These are phyloP conservation scores for Boloria selene DNA, from an alignment of 2,888 invertebrate genomes.

Conservation along the genomic window DNA sequence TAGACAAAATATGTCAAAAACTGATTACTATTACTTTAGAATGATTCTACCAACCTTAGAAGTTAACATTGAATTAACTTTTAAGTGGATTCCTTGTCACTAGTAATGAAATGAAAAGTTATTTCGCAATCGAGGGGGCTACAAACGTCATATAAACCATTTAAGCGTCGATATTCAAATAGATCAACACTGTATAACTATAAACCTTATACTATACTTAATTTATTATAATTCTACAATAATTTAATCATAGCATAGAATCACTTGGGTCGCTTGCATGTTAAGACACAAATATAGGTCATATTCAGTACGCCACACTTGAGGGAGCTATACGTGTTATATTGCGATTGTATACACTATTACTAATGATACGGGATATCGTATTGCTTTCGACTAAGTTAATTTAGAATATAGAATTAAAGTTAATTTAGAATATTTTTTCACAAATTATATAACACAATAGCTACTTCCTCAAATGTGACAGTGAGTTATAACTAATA, in stretches of 20 bases:
- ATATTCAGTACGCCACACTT: background rate
- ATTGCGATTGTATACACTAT: too few species aligned
- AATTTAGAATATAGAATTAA: too few species aligned
- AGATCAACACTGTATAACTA: conserved; percentile 10
- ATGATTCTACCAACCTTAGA: conserved; percentile 9
- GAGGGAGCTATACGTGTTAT: background rate
- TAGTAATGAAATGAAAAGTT: background rate
- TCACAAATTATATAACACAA: too few species aligned
- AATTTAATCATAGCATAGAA: background rate
- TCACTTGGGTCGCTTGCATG: background rate
- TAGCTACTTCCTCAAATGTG: too few species aligned
- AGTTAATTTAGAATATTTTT: too few species aligned
- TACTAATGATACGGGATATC: too few species aligned
- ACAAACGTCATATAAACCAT: background rate
- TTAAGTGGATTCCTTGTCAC: background rate
- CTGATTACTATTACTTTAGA: conserved; percentile 15
- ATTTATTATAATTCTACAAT: conserved; percentile 10
- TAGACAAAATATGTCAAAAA: conserved; percentile 10
- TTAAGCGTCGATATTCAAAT: background rate
- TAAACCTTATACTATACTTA: conserved; percentile 10
- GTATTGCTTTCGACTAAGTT: too few species aligned
- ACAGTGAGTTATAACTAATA: too few species aligned
- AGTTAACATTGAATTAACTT: background rate
- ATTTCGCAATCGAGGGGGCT: background rate
- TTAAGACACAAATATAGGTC: background rate